Evolutionary conservation across 2,888 invertebrate species (phyloP), one percentile per base, ranked within the genome.

Genomic region (Dascillus cervinus): DNA sequence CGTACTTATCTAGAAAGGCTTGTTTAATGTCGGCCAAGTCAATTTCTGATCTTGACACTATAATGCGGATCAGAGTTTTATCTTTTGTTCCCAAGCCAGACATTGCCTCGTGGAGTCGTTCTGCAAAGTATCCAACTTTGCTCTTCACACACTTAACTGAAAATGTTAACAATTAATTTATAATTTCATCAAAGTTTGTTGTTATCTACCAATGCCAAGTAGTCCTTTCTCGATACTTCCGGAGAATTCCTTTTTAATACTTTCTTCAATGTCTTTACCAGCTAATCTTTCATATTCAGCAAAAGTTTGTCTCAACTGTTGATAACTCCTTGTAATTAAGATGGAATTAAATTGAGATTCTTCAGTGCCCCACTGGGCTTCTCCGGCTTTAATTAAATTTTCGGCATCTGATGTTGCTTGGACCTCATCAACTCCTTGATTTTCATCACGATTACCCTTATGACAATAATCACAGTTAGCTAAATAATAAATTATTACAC

Each of bases 21-120:
- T 83, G 81, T 62, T 91, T 92, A 58, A 95, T 89, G 62, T 90
- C 89, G 32, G 87, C 89, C 55, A 94, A 74, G 65, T 94, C 94
- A 51, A 90, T 88, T 72, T 91, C 87, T 33, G 86, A 84, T 62
- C 91, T 80, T 49, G 90, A 87, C 32, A 92, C 91, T 44, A 92
- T 67, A 53, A 95, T 88, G 60, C 94, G 82, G 58, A 94, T 91
- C 49, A 95, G 71, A 37, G 90, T 88, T 62, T 85, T 84, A 64
- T 95, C 92, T 58, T 86, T 89, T 42, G 94, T 94, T 23, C 82
- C 89, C 53, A 89, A 53, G 24, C 95, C 94, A 63, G 85, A 82
- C 91, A 95, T 91, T 45, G 87, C 80, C 42, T 86, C 80, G 64
- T 92, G 81, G 22, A 95, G 72, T 49, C 90, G 80, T 63, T 90